These are phyloP conservation scores for Gerris lacustris DNA, from an alignment of 2,888 invertebrate species.

Conservation along the genomic window DNA sequence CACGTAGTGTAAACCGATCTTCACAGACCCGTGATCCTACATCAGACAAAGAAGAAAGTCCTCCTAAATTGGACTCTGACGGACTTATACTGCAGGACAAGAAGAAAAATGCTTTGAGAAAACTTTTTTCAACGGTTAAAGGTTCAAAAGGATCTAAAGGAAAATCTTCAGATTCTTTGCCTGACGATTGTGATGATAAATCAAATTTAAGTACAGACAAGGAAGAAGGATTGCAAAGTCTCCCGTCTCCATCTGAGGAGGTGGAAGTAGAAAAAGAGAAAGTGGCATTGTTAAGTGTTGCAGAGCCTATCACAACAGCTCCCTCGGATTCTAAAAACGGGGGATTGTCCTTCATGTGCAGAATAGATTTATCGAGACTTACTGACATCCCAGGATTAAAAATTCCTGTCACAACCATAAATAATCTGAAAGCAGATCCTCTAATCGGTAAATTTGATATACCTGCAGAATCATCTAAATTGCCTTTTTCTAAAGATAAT, in stretches of 20 bases:
- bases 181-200: conserved; percentile 46
- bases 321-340: conserved; percentile 7
- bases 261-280: background rate
- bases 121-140: conserved; percentile 47
- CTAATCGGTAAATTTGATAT: conserved; percentile 30
- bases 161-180: conserved; percentile 53
- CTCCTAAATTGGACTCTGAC: conserved; percentile 40
- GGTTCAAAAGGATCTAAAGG: conserved; percentile 57
- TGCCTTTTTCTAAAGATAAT: conserved; percentile 32
- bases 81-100: conserved; percentile 50
- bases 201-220: conserved; percentile 37
- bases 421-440: too few relatives aligned
- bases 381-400: conserved; percentile 35
- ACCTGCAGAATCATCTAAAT: conserved; percentile 39
- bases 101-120: conserved; percentile 55
- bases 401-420: conserved; percentile 30
- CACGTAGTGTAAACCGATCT: background rate
- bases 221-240: conserved; percentile 45
- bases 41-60: conserved; percentile 35
- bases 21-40: conserved; percentile 19
- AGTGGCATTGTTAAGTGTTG: background rate
- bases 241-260: conserved; percentile 32
- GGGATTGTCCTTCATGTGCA: conserved; percentile 35
- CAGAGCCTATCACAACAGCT: background rate
- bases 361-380: conserved; percentile 39